Base-by-base conservation (phyloP, 1,140 invertebrate genomes). In the Thaumetopoea pityocampa region DNA sequence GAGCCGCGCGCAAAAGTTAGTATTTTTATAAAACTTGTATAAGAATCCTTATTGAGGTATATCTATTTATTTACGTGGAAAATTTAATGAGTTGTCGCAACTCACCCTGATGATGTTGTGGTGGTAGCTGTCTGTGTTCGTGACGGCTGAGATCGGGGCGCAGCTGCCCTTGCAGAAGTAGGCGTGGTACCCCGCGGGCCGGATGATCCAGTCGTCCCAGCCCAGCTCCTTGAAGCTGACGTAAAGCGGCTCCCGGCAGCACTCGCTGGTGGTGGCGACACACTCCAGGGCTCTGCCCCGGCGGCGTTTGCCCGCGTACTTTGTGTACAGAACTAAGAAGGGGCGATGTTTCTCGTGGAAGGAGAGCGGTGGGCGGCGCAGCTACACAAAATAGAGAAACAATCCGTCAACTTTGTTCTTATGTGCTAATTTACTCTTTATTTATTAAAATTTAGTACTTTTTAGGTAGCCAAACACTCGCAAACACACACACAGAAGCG, bases 131-230 rank as follows among this genome's bases (percentile, higher is more conserved):
- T 88, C 88, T 34, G 88, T 89, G 17, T 88, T 76, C 0, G 92
- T 88, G 1, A 93, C 85, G 5, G 92, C 89, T 1, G 90, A 88
- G 2, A 91, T 90, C 0, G 89, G 88, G 0, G 87, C 85, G 65
- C 94, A 96, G 3, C 90, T 91, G 0, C 94, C 94, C 17, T 90
- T 91, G 55, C 94, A 96, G 79, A 93, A 96, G 72, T 94, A 94
- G 0, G 94, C 93, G 45, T 94, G 88, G 67, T 95, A 96, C 0
- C 91, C 92, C 5, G 84, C 86, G 0, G 94, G 95, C 27, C 91
- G 87, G 9, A 96, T 88, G 33, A 97, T 95, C 93, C 94, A 96
- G 71, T 94, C 91, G 51, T 91, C 90, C 94, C 94, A 96, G 23
- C 94, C 94, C 22, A 96, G 91, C 14, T 94, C 92, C 11, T 88